phyloP scores from a whole-genome alignment of 1,140 invertebrate species.

The Plectrocnemia conspersa region DNA sequence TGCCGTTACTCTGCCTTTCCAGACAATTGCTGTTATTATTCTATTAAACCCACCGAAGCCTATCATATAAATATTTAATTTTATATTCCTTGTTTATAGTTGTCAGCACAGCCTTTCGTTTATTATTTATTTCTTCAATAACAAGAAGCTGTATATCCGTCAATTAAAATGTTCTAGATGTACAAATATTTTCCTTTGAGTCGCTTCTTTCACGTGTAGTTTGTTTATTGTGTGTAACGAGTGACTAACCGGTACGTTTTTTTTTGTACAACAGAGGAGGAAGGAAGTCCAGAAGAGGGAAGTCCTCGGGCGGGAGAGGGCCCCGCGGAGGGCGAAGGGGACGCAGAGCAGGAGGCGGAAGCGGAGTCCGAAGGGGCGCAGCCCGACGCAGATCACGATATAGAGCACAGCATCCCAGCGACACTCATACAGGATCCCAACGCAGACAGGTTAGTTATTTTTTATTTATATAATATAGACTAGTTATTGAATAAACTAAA shows the following conservation, averaged over 20 bases:
- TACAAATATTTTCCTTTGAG: conserved; percentile 1
- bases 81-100: no score
- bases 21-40: no score
- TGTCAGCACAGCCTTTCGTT: no score
- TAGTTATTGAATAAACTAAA: no score
- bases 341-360: conserved; percentile 37
- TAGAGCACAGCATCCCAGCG: conserved; percentile 52
- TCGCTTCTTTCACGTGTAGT: neutral
- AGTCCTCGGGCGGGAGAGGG: conserved; percentile 44
- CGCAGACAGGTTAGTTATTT: conserved; percentile 44
- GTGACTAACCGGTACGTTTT: neutral
- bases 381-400: conserved; percentile 39
- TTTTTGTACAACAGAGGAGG: conserved; percentile 45
- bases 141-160: no score
- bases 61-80: no score
- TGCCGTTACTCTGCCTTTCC: no score
- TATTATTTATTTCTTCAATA: no score
- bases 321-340: conserved; percentile 37
- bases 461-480: conserved; percentile 5
- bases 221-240: neutral
- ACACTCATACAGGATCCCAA: conserved; percentile 51
- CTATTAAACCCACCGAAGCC: no score
- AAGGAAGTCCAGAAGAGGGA: conserved; percentile 45
- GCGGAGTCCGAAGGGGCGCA: conserved; percentile 33
- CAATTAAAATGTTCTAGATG: no score